phyloP scores from a whole-genome alignment of 37 sponge, comb jelly and placozoan genomes.

The Eunapius fragilis region DNA sequence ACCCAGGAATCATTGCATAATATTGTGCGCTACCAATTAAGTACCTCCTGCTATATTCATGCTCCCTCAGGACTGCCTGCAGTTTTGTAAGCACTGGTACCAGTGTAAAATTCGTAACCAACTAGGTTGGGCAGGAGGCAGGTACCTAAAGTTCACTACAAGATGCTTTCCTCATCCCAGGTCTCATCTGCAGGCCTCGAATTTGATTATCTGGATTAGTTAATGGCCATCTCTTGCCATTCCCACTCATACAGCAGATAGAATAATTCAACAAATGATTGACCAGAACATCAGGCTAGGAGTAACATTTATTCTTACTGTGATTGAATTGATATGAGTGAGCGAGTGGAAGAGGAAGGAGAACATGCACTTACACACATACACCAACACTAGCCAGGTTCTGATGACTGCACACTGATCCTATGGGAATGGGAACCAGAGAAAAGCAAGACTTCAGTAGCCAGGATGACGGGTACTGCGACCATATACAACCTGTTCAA shows the following conservation, averaged over 20 bases:
- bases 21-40: too few species aligned
- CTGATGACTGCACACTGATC: too few species aligned
- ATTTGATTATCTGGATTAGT: not conserved
- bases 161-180: not conserved
- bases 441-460: too few species aligned
- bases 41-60: not conserved
- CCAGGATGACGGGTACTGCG: too few species aligned
- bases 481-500: too few species aligned
- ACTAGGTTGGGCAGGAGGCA: not conserved
- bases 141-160: not conserved
- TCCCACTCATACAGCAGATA: not conserved
- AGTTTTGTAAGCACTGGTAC: not conserved
- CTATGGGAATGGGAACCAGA: too few species aligned
- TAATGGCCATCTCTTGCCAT: not conserved
- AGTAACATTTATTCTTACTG: not conserved
- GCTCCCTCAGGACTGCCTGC: not conserved
- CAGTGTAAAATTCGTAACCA: not conserved
- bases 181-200: not conserved
- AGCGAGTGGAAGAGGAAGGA: not conserved
- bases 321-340: not conserved
- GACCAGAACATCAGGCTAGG: not conserved
- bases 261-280: too few species aligned
- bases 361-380: not conserved
- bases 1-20: too few species aligned
- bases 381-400: not conserved